These are phyloP conservation scores for Pachypanchax playfairii DNA, from an alignment of 2,113 vertebrate species.

Conservation along the genomic window DNA sequence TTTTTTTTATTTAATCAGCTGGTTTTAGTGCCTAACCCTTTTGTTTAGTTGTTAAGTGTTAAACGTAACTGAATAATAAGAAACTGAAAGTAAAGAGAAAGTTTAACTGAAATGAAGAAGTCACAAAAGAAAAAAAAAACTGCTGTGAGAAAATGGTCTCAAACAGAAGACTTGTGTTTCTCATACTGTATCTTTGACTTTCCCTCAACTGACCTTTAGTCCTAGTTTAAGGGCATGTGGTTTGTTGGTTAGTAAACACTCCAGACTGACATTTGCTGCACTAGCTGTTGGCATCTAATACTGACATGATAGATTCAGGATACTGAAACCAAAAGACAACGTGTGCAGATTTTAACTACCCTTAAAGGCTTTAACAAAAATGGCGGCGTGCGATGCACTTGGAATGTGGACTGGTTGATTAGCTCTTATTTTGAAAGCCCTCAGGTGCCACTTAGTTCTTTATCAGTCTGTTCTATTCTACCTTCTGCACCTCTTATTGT, in stretches of 20 bases:
- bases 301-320: not conserved
- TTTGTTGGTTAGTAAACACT: not conserved
- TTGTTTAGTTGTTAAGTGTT: too few species aligned
- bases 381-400: not conserved
- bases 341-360: not conserved
- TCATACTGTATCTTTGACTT: not conserved
- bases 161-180: not conserved
- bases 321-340: not conserved
- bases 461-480: not conserved
- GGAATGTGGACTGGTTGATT: not conserved
- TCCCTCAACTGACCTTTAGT: not conserved
- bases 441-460: not conserved
- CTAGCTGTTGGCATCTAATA: not conserved
- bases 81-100: not conserved
- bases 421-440: not conserved
- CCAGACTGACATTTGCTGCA: not conserved
- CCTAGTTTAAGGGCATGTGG: not conserved
- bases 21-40: too few species aligned
- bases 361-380: conserved; percentile 3
- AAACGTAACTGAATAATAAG: too few species aligned
- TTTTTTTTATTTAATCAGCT: too few species aligned
- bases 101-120: not conserved
- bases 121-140: not conserved
- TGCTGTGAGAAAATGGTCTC: not conserved
- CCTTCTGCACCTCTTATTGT: not conserved